Base-by-base conservation (phyloP, 2,113 vertebrate genomes). In the Gallinago media region DNA sequence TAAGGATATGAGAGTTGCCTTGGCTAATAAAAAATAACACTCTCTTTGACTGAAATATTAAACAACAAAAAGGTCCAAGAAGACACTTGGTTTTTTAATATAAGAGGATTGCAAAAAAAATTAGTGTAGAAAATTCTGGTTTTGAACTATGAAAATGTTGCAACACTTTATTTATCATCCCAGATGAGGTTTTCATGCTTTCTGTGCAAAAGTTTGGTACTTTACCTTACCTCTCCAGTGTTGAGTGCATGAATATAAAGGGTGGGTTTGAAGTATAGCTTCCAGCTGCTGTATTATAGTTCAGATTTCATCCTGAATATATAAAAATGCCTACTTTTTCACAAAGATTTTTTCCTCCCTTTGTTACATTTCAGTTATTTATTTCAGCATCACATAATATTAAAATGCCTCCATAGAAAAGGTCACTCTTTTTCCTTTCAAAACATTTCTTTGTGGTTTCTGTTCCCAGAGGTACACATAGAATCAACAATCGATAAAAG, bases 401-500 rank as follows among this genome's bases (percentile, higher is more conserved):
- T 98, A 97, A 98, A 98, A 98, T 95, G 89, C 95, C 89, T 98
- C 81, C 79, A 56, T 67, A 85, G 97, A 97, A 98, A 98, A 98
- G 98, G 98, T 98, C 98, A 98, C 55, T 97, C 88, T 94, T 97
- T 95, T 97, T 96, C 83, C 46, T 85, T 98, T 98, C 97, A 98
- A 98, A 98, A 97, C 96, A 97, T 97, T 97, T 98, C 98, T 97
- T 96, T 87, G 92, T 94, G 80, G 88, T 95, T 97, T 98, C 92
- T 96, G 52, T 79, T 97, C 98, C 97, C 98, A 96, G 89, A 96
- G 97, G 97, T 79, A 82, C 62, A 58, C 74, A 67, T 3, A 93
- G 97, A 97, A 98, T 97, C 97, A 98, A 97, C 97, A 98, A 98
- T 98, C 98, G 29, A 98, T 98, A 97, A 74, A 13, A 97, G 94